A percentile compares a stretch with the other conserved stretches of the same genome.
Evolutionary conservation across 1,140 invertebrate genomes (phyloP).

Genomic region (Ridgeia piscesae): DNA sequence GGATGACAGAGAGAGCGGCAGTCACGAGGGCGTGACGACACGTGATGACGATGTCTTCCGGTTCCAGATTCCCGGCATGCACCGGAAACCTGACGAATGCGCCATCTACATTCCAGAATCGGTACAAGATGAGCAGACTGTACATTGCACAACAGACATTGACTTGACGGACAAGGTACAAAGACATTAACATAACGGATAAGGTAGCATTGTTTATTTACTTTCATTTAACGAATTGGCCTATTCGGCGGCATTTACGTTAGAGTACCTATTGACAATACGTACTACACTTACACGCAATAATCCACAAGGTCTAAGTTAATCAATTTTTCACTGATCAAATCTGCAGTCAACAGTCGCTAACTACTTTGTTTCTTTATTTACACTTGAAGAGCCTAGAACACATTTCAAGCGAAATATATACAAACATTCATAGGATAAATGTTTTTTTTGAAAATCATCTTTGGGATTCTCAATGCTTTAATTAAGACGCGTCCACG

Average conservation of each 20-base stretch:
- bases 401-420: background rate
- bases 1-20: background rate
- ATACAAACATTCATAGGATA: background rate
- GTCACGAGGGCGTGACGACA: background rate
- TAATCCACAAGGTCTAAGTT: too few relatives aligned
- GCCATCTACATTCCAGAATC: background rate
- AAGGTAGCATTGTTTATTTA: background rate
- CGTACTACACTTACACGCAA: too few relatives aligned
- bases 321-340: too few relatives aligned
- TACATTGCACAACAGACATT: background rate
- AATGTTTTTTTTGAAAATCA: background rate
- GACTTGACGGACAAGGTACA: background rate
- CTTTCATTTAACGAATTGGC: background rate
- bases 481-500: background rate
- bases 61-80: background rate
- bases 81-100: background rate
- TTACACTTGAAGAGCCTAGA: background rate
- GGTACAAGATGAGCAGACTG: background rate
- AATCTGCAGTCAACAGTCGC: background rate
- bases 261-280: too few relatives aligned
- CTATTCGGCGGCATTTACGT: too few relatives aligned
- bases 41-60: background rate
- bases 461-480: background rate
- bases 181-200: too few relatives aligned
- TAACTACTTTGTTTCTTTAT: background rate